phyloP scores from a whole-genome alignment of 2,888 invertebrate species.

The Stegana nigrithorax region DNA sequence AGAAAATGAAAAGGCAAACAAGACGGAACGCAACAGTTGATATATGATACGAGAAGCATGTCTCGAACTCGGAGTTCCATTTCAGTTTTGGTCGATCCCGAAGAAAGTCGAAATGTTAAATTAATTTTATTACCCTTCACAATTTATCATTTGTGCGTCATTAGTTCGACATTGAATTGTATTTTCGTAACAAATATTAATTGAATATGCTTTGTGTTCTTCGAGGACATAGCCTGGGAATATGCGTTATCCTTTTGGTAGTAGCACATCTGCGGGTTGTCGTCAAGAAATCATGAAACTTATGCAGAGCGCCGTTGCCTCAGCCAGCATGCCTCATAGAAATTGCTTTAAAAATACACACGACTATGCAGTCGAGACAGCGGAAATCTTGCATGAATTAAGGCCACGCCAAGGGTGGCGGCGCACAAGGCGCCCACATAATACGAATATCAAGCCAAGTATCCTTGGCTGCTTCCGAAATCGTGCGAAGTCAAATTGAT shows the following conservation, averaged over 20 bases:
- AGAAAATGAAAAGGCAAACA: not conserved
- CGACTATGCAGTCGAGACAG: not conserved
- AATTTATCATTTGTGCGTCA: conserved; percentile 45
- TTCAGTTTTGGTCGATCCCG: not conserved
- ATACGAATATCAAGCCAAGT: not conserved
- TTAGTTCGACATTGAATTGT: no score
- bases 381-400: not conserved
- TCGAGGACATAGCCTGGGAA: conserved; percentile 39
- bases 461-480: not conserved
- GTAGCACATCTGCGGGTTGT: conserved; percentile 41
- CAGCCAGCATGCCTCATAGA: conserved; percentile 18
- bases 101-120: not conserved
- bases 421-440: conserved; percentile 40
- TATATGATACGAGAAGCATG: not conserved
- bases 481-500: no score
- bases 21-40: not conserved
- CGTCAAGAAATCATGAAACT: conserved; percentile 30
- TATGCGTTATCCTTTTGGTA: conserved; percentile 39
- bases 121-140: conserved; percentile 2
- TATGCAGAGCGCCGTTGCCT: conserved; percentile 51
- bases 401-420: not conserved
- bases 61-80: no score
- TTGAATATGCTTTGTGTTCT: not conserved
- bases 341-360: conserved; percentile 39
- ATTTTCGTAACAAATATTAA: not conserved